Evolutionary conservation across 2,113 vertebrate genomes (phyloP), one percentile per base, ranked within the genome.

Genomic region (Platichthys stellatus): DNA sequence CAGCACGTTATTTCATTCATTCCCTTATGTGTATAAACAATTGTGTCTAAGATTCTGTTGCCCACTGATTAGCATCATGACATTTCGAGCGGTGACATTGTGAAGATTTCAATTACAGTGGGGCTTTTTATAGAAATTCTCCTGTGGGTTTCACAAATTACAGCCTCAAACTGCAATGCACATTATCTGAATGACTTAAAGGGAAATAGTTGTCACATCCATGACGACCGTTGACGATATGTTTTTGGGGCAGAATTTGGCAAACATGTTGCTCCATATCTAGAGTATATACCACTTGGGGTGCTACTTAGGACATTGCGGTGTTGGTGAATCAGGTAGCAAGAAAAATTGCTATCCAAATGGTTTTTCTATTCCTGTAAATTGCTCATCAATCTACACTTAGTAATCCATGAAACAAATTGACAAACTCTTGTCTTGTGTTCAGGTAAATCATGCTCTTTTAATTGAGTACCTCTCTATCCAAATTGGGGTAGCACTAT

Each of bases 91-190:
- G 76, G 45, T 62, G 70, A 75, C 71, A 53, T 43, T 63, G 65
- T 74, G 53, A 80, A 68, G 69, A 74, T 60, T 79, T 73, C 69
- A 80, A 67, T 85, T 77, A 73, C 64, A 43, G 20, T 7, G 24
- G 62, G 28, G 38, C 79, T 82, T 85, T 82, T 82, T 74, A 80
- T 84, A 80, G 72, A 74, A 51, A 31, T 35, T 74, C 72, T 35
- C 72, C 7, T 23, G 54, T 72, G 81, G 15, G 12, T 79, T 65
- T 73, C 56, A 59, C 63, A 73, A 78, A 82, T 72, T 57, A 69
- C 24, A 62, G 71, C 78, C 83, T 71, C 26, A 70, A 31, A 31
- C 31, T 31, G 6, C 31, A 31, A 64, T 38, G 51, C 51, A 69
- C 17, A 31, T 70, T 51, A 35, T 70, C 7, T 15, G 26, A 64